Base-by-base conservation (phyloP, 1,140 invertebrate genomes). In the Eueides isabella region DNA sequence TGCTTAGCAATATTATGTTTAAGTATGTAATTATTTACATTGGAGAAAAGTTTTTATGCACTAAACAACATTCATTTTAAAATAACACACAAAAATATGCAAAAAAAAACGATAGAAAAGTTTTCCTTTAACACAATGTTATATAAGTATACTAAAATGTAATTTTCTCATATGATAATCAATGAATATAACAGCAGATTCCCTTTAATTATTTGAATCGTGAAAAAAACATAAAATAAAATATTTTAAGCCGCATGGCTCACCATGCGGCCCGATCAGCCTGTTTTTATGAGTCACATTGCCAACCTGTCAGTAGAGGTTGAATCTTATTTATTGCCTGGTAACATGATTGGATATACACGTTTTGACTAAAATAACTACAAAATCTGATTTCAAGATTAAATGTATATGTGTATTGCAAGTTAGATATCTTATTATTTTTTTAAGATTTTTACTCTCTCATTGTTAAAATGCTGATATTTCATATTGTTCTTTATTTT, bases 1-100 rank as follows among this genome's bases (percentile, higher is more conserved):
- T 71, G 61, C 63, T 70, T 61, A 69, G 62, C 67, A 74, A 76
- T 80, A 80, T 80, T 77, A 76, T 74, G 72, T 72, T 66, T 72
- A 68, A 78, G 65, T 38, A 38, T 38, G 35, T 72, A 48, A 74
- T 78, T 69, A 70, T 72, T 73, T 68, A 69, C 61, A 55, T 12
- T 55, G 11, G 9, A 26, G 2, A 2, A 26, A 26, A 2, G 12
- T 55, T n/a, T 55, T 26, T 11, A 55, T 19, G 19, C 23, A 26
- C 4, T 9, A 55, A 23, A 23, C 6, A 23, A 11, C 26, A 55
- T 19, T n/a, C 41, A 16, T 44, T 55, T 55, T 4, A 26, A 55
- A 55, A 55, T 61, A 1, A n/a, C n/a, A n/a, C n/a, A n/a, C n/a
- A n/a, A n/a, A n/a, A n/a, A n/a, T n/a, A n/a, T n/a, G n/a, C n/a